Base-by-base conservation (phyloP, 2,797 vertebrate genomes). In the Lutjanus argentimaculatus region DNA sequence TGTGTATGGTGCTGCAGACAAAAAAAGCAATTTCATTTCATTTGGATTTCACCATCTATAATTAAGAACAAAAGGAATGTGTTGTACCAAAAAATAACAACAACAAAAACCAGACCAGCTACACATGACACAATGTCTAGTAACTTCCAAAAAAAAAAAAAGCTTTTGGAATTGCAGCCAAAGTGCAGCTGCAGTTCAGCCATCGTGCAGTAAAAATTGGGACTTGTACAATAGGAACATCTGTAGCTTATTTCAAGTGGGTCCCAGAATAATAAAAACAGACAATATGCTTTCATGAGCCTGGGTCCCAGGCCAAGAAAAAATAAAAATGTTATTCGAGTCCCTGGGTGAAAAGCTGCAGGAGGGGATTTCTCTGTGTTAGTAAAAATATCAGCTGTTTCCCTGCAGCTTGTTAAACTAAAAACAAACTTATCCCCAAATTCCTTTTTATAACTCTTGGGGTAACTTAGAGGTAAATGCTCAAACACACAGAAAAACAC, bases 221-320 rank as follows among this genome's bases (percentile, higher is more conserved):
- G 36, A 77, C 65, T 70, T 83, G 13, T 66, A 86, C 81, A 84
- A 83, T 66, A 61, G 45, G 36, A 85, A 85, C 86, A 91, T 89
- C 82, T 86, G 84, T 86, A 83, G 77, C 80, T 77, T 84, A 77
- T 84, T 90, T 87, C 76, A 82, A 89, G 63, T 63, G 53, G 63
- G n/a, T 87, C 68, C 85, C 73, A 69, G 66, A 89, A 86, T 90
- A 89, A 84, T 86, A 89, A 90, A 90, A 89, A 77, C 36, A 88
- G 75, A 91, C 86, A 88, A 85, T 84, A 79, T 87, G 80, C 85
- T 90, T 88, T 89, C 85, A 91, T 53, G 67, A 89, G 85, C 52
- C 53, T 77, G 79, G 78, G 82, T 89, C 79, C 71, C 83, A 67
- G 80, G 79, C 85, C 84, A 88, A 87, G 58, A 80, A 79, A 79